Conservation (phyloP, 1,140 invertebrate species). For the Formica selysi region DNA sequence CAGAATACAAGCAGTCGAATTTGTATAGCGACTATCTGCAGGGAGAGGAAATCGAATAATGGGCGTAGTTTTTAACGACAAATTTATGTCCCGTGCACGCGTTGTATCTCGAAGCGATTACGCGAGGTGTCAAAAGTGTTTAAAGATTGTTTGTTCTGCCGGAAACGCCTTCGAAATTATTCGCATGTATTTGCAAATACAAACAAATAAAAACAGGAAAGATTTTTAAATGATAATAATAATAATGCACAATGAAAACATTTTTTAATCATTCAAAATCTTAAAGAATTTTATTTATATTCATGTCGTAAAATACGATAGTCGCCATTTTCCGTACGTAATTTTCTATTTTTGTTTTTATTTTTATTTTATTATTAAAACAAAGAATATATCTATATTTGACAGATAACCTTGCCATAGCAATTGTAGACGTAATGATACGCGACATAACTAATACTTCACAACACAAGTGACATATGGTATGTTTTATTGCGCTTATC, state of each 20-base stretch:
- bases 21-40: slow-evolving; percentile 63
- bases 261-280: too few relatives aligned
- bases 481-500: slow-evolving; percentile 42
- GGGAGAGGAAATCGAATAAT: slow-evolving; percentile 59
- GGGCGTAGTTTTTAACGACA: slow-evolving; percentile 66
- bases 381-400: slow-evolving; percentile 7
- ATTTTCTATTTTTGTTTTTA: background rate
- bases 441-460: slow-evolving; percentile 44
- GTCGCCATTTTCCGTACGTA: background rate
- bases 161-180: slow-evolving; percentile 51
- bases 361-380: slow-evolving; percentile 38
- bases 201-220: background rate
- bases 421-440: slow-evolving; percentile 34
- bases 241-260: too few relatives aligned
- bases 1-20: slow-evolving; percentile 37
- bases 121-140: slow-evolving; percentile 36
- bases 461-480: slow-evolving; percentile 44
- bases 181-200: slow-evolving; percentile 2
- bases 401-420: slow-evolving; percentile 27
- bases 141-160: slow-evolving; percentile 22
- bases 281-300: background rate
- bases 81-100: slow-evolving; percentile 60
- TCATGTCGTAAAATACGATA: background rate
- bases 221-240: background rate
- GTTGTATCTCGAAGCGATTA: slow-evolving; percentile 58